Evolutionary conservation across 2,888 invertebrate genomes (phyloP), one percentile per base, ranked within the genome.

Genomic region (Hyalella azteca): DNA sequence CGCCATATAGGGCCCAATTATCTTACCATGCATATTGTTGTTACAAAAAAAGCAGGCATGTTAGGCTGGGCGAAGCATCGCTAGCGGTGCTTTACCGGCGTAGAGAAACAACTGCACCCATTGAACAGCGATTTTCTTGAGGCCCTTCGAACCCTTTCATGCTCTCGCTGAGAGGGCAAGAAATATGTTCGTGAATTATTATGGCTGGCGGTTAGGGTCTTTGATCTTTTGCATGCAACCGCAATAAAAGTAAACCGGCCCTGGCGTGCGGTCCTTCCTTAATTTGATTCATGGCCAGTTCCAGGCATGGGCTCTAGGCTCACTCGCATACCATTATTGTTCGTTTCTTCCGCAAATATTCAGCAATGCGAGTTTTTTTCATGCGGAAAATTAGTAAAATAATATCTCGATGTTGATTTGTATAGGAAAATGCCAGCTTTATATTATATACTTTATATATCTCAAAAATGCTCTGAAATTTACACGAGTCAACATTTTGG

Each of bases 141-240:
- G 5, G 19, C 54, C 29, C 54, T 54, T 26, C 22, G 9, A 5
- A 22, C 54, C 29, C 54, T 54, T 26, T 22, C 54, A 54, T 54
- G 54, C 22, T 22, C 29, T 7, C 22, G 54, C 22, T 29, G 54
- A 54, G 54, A 54, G 54, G 26, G 11, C 22, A 22, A 54, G 26
- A 54, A 54, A 54, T 49, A 49, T 54, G 54, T 22, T 19, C 54
- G 1, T 54, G 54, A 54, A 54, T 26, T 54, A 54, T 54, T 54
- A 54, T 54, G 54, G 13, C 22, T 5, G 54, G 54, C 54, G 7
- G 54, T 54, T 22, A 54, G 29, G 29, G 54, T 54, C 54, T 54
- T 54, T 54, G 54, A 54, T 54, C 54, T 54, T 26, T 54, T 54
- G 54, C 54, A 22, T 54, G 54, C 54, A 54, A 54, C 54, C 26